Conservation (phyloP, 2,797 vertebrate species). For the Sebastes diaconus region DNA sequence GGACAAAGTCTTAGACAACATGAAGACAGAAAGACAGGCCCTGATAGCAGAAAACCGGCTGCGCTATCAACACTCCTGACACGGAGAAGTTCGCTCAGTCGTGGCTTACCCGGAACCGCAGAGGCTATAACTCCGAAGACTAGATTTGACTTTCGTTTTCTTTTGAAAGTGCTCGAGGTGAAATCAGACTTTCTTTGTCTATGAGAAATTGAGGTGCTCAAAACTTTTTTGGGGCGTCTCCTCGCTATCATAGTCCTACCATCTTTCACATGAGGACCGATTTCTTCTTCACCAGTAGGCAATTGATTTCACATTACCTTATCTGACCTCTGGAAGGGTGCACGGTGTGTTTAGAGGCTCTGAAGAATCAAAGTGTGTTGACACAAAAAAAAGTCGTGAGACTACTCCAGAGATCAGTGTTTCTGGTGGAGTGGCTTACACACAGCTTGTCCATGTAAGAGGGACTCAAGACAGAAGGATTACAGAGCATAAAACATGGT, state of each 20-base stretch:
- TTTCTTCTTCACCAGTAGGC: not conserved
- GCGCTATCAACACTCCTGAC: slow-evolving; percentile 44
- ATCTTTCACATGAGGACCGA: not conserved
- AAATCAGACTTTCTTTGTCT: slow-evolving; percentile 8
- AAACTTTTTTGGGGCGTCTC: not conserved
- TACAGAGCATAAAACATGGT: slow-evolving; percentile 51
- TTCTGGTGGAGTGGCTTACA: slow-evolving; percentile 44
- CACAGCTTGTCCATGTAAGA: slow-evolving; percentile 47
- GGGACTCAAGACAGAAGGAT: slow-evolving; percentile 51
- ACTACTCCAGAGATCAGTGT: slow-evolving; percentile 29
- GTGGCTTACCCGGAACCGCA: slow-evolving; percentile 14
- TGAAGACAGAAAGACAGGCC: slow-evolving; percentile 56
- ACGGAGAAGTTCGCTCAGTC: slow-evolving; percentile 31
- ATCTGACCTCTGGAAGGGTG: not conserved
- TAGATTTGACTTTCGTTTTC: slow-evolving; percentile 36
- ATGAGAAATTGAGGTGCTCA: not conserved
- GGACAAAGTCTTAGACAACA: slow-evolving; percentile 63
- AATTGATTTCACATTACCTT: not conserved
- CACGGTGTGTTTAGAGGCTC: not conserved
- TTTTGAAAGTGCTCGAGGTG: slow-evolving; percentile 16
- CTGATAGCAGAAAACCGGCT: slow-evolving; percentile 31
- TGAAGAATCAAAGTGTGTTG: not conserved
- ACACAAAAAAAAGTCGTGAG: not conserved
- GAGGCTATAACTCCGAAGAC: slow-evolving; percentile 13
- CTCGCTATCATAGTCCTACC: not conserved